Evolutionary conservation across 53 echinoderm and acorn worm genomes (phyloP).

Genomic region (Holothuria scabra): DNA sequence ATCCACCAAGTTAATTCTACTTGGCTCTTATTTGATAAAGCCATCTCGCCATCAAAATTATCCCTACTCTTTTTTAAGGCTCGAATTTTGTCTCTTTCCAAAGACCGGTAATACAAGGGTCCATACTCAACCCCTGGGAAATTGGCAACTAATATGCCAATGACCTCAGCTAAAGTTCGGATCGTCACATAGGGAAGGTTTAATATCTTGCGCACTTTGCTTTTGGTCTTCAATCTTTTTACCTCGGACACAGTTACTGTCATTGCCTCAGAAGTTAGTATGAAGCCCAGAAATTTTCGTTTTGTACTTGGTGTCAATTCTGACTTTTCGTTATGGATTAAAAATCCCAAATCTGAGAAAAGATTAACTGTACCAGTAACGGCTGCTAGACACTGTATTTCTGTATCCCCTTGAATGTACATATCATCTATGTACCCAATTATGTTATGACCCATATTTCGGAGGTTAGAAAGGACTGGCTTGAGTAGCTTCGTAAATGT

Average conservation of each 20-base stretch:
- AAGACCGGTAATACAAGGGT: slow-evolving; percentile 1
- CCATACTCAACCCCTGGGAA: slow-evolving; percentile 36
- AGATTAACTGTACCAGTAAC: slow-evolving; percentile 20
- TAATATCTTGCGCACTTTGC: no score
- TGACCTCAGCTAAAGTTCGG: no score
- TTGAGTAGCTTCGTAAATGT: slow-evolving; percentile 59
- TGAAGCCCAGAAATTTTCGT: slow-evolving; percentile 50
- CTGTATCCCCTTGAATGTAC: slow-evolving; percentile 37
- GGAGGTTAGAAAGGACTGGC: slow-evolving; percentile 48
- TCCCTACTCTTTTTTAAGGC: neutral
- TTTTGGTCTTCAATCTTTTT: no score
- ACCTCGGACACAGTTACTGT: no score
- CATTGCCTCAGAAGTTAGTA: slow-evolving; percentile 40
- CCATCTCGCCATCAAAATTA: neutral
- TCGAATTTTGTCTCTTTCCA: slow-evolving; percentile 4
- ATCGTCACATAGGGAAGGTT: no score
- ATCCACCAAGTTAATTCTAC: slow-evolving; percentile 27
- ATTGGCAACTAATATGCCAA: no score
- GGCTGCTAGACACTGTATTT: slow-evolving; percentile 5
- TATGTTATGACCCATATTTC: no score
- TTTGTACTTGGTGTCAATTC: slow-evolving; percentile 32
- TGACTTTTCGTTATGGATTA: no score
- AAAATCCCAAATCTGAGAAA: slow-evolving; percentile 32
- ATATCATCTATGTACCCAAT: slow-evolving; percentile 53
- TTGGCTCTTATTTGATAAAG: neutral